Base-by-base conservation (phyloP, 2,797 vertebrate species). In the Ceryle rudis region DNA sequence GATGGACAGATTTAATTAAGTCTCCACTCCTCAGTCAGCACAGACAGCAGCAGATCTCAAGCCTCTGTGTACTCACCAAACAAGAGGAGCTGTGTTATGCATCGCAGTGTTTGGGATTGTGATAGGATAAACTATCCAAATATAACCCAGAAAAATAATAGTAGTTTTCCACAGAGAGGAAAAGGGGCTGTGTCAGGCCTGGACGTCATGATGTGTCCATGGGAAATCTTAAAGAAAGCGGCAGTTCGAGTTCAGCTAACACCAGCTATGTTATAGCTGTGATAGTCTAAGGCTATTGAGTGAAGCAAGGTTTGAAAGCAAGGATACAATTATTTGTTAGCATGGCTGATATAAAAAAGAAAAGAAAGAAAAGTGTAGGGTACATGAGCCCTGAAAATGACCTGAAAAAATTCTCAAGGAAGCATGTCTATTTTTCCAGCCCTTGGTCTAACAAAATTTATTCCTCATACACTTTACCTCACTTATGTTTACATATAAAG, bases 1-100 rank as follows among this genome's bases (percentile, higher is more conserved):
- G 74, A 61, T 65, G 81, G 90, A 21, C 71, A 74, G n/a, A 26
- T 87, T 85, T 74, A 71, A 93, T 89, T 90, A 87, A 89, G 25
- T 52, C 47, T 65, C 52, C n/a, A 26, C 17, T 86, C 33, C 49
- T 37, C 81, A 73, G 18, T 35, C 52, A 44, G 18, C 44, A n/a
- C 35, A 54, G 47, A 8, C 49, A 57, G 42, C 0, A 42, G 55
- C 64, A 82, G 71, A 51, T 29, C 44, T 75, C 58, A 55, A 54
- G 37, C 6, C 25, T 17, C 21, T 1, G 1, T 11, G 31, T 4
- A 8, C 13, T 31, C 35, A 31, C 14, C 1, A 5, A 69, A 9
- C 8, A 62, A 62, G 29, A 67, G 33, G n/a, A 86, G 31, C 17
- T 61, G 17, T 31, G 41, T 41, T 86, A 42, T 2, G 17, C 41